Conservation (phyloP, 2,888 invertebrate genomes). For the Conchocele bisecta region DNA sequence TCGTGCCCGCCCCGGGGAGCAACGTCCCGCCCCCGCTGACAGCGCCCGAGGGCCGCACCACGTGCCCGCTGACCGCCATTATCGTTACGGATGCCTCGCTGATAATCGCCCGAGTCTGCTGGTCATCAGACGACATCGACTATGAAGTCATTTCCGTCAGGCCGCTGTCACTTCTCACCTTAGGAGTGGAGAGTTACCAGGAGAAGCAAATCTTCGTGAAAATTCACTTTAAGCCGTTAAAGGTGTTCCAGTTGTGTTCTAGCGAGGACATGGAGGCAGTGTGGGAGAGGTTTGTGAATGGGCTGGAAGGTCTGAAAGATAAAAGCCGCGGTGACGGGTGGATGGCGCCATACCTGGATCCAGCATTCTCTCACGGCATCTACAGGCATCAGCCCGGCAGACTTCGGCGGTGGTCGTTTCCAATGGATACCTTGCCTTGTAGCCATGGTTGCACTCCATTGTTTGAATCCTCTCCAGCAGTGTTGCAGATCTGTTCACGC, state of each 20-base stretch:
- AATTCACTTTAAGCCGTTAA: neutral
- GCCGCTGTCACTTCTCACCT: neutral
- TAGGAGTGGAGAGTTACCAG: constrained; percentile 3
- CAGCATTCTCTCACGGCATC: no score
- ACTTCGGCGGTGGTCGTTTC: no score
- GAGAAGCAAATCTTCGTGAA: constrained; percentile 4
- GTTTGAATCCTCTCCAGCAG: no score
- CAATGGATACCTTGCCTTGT: no score
- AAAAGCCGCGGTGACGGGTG: no score
- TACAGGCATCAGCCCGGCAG: no score
- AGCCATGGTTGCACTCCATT: no score
- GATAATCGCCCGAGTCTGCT: neutral
- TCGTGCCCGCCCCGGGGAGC: neutral
- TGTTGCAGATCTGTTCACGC: no score
- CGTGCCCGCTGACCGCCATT: constrained; percentile 3
- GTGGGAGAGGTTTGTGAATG: constrained; percentile 6
- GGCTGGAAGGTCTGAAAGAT: neutral
- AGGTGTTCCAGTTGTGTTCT: constrained; percentile 6
- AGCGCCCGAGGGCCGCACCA: no score
- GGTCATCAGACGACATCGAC: neutral
- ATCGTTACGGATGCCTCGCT: constrained; percentile 5
- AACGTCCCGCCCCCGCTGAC: no score
- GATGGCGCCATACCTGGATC: no score
- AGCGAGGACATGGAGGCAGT: neutral
- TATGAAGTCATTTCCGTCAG: constrained; percentile 8